Evolutionary conservation across 92 coral and sea anemone species (phyloP).

Genomic region (Epizoanthus rinbou): DNA sequence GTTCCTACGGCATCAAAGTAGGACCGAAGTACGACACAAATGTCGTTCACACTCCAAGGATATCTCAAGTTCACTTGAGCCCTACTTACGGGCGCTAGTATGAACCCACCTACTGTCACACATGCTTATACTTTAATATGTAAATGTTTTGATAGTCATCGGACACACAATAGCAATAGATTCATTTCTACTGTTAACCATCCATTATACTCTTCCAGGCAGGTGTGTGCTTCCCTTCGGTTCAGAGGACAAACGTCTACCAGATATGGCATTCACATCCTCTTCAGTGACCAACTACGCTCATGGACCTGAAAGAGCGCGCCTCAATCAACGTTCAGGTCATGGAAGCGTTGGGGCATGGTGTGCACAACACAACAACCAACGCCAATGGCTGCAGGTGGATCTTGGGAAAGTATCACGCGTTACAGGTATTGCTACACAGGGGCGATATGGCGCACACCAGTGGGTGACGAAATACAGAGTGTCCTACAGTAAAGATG

Average conservation of each 20-base stretch:
- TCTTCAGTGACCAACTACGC: conserved; percentile 63
- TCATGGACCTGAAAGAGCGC: conserved; percentile 84
- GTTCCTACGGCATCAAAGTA: too few relatives aligned
- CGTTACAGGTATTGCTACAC: conserved; percentile 79
- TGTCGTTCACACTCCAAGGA: too few relatives aligned
- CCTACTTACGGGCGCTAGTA: too few relatives aligned
- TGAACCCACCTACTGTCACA: too few relatives aligned
- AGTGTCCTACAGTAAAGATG: conserved; percentile 38
- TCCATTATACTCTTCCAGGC: conserved; percentile 37
- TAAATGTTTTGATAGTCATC: too few relatives aligned
- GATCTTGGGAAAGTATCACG: conserved; percentile 64
- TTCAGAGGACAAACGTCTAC: conserved; percentile 67
- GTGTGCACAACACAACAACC: conserved; percentile 58
- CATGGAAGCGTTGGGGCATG: conserved; percentile 78
- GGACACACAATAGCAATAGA: too few relatives aligned
- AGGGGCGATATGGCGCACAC: conserved; percentile 64
- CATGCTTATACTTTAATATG: too few relatives aligned
- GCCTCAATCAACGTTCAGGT: conserved; percentile 61
- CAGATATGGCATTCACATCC: conserved; percentile 62
- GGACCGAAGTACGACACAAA: too few relatives aligned
- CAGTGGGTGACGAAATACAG: conserved; percentile 71
- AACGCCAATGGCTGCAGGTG: conserved; percentile 69
- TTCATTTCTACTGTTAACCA: background rate
- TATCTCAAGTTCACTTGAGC: too few relatives aligned
- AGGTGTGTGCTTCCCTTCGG: conserved; percentile 80